These are phyloP conservation scores for Ischnura elegans DNA, from an alignment of 2,888 invertebrate species.

Conservation along the genomic window DNA sequence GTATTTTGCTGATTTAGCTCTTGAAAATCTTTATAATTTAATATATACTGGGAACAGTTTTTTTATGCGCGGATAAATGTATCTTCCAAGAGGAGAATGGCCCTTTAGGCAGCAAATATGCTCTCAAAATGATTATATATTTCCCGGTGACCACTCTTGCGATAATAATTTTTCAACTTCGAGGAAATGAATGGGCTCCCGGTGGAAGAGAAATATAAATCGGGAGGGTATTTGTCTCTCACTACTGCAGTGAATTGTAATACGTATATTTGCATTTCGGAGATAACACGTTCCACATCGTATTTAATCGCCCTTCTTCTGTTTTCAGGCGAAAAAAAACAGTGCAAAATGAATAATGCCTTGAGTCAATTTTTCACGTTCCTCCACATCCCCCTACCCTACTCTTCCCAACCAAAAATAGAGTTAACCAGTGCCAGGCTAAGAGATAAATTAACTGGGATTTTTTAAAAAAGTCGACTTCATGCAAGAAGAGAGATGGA, in stretches of 20 bases:
- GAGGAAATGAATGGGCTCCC: not conserved
- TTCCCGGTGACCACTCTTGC: not conserved
- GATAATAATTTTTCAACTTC: conserved; percentile 15
- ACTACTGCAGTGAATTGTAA: conserved; percentile 24
- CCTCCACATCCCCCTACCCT: too few species aligned
- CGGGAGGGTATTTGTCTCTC: not conserved
- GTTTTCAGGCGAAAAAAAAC: not conserved
- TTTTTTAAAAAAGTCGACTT: conserved; percentile 35
- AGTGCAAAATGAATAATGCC: conserved; percentile 9
- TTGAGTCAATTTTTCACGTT: conserved; percentile 47
- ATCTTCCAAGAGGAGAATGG: not conserved
- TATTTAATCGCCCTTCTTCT: conserved; percentile 35
- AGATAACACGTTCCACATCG: conserved; percentile 5
- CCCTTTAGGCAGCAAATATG: not conserved
- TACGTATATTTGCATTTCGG: conserved; percentile 23
- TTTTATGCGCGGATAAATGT: not conserved
- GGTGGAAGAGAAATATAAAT: not conserved
- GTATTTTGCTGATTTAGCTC: not conserved
- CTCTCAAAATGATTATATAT: conserved; percentile 1
- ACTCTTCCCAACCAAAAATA: not conserved
- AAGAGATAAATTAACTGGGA: conserved; percentile 49
- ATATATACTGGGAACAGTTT: not conserved
- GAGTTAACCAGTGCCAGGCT: conserved; percentile 26
- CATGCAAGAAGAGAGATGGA: conserved; percentile 44
- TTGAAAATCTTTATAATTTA: not conserved